Evolutionary conservation across 2,888 invertebrate genomes (phyloP).

Genomic region (Seira sanloemensis): DNA sequence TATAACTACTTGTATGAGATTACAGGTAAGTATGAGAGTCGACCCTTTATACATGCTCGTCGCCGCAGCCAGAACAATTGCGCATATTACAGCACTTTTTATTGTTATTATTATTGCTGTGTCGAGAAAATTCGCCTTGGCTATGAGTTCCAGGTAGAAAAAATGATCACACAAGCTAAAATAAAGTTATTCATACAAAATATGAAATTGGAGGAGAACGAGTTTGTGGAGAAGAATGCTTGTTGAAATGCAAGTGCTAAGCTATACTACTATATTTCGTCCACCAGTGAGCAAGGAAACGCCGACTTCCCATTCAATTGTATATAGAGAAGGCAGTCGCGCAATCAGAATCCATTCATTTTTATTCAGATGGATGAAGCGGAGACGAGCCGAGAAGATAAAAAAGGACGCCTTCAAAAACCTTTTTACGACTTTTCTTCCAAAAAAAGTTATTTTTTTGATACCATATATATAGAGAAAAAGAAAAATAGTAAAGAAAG

Average conservation of each 20-base stretch:
- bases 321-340: slow-evolving; percentile 40
- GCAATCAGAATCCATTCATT: slow-evolving; percentile 40
- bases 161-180: background rate
- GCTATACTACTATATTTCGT: background rate
- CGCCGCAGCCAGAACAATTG: slow-evolving; percentile 1
- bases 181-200: slow-evolving; percentile 15
- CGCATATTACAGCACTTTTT: slow-evolving; percentile 6
- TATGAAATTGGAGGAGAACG: background rate
- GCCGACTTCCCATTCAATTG: slow-evolving; percentile 30
- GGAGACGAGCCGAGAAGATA: slow-evolving; percentile 21
- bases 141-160: background rate
- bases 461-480: background rate
- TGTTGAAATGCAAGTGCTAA: background rate
- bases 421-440: slow-evolving; percentile 38
- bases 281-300: background rate
- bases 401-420: slow-evolving; percentile 34
- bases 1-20: background rate
- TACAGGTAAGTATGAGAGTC: background rate
- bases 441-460: slow-evolving; percentile 1
- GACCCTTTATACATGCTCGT: no score
- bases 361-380: slow-evolving; percentile 41
- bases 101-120: slow-evolving; percentile 17
- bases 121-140: background rate
- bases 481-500: slow-evolving; percentile 11
- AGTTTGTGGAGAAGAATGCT: background rate